A percentile compares a stretch with the other conserved stretches of the same genome.
These are phyloP conservation scores for Indri indri DNA, from an alignment of 2,113 vertebrate genomes.

Conservation along the genomic window DNA sequence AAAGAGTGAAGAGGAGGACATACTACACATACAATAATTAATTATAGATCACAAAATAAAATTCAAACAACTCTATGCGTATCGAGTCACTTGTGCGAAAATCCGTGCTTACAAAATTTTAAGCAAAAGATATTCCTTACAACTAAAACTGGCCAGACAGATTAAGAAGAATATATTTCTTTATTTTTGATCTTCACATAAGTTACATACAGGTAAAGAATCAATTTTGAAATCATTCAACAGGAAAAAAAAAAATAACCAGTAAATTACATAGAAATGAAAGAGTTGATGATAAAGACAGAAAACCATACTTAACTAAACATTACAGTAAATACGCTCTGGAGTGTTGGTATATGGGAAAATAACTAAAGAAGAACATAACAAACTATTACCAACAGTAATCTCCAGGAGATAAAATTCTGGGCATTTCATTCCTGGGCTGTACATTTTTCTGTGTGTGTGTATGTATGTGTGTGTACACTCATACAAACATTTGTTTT, in stretches of 20 bases:
- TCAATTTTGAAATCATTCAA: not conserved
- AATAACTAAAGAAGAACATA: not conserved
- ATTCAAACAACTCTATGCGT: not conserved
- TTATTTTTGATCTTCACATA: not conserved
- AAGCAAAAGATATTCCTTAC: constrained; percentile 13
- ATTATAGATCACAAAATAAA: not conserved
- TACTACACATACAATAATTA: not conserved
- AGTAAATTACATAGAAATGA: not conserved
- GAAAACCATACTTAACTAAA: not conserved
- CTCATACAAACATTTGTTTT: not conserved
- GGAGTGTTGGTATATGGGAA: not conserved
- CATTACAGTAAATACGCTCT: not conserved
- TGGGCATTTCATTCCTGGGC: not conserved
- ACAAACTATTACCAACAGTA: not conserved
- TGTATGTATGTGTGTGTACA: accelerated
- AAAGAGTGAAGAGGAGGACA: not conserved
- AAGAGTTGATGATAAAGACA: not conserved
- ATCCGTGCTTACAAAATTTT: not conserved
- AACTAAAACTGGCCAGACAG: not conserved
- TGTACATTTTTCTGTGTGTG: not conserved
- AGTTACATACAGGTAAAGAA: not conserved
- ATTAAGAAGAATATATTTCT: constrained; percentile 23
- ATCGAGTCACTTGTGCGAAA: not conserved
- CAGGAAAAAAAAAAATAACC: not conserved
- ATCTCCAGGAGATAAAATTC: not conserved